Base-by-base conservation (phyloP, 2,888 invertebrate species). In the Gisinianus flammeolus region DNA sequence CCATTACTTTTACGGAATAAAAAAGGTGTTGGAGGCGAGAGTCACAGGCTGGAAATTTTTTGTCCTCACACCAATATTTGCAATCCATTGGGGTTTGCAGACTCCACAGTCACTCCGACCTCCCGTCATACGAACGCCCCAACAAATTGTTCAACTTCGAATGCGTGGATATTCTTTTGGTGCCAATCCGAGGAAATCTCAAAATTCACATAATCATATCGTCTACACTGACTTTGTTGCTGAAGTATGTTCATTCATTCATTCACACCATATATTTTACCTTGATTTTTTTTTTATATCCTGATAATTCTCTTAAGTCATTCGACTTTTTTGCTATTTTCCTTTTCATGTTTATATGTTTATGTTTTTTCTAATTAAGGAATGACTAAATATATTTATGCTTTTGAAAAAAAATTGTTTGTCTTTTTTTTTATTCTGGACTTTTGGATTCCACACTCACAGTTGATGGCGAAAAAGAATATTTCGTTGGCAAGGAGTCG, bases 1-100 rank as follows among this genome's bases (percentile, higher is more conserved):
- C 35, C 12, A 35, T n/a, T 5, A 35, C 35, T 35, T 44, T 44
- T 44, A 44, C 44, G 35, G 35, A 8, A 16, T 44, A 44, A 19
- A 44, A 12, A 44, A 95, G 95, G 95, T 95, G 54, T 95, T 95
- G 88, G 96, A 96, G 88, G 95, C 95, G 93, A 94, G 91, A 86
- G 91, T 95, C 35, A 92, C 94, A 67, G 95, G 95, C 8, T 96
- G 94, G 88, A 92, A 93, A 86, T 95, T 96, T 88, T 91, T 91
- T 85, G 95, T 96, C 0, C 89, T 96, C 16, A 93, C 95, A 0
- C 95, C 95, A 0, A 91, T 94, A 69, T 96, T 95, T 88, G 94
- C 95, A 0, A 93, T 93, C 73, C 96, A 96, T 86, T 95, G 95
- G 94, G 95, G 95, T 0, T 88, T 96, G 3, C 95, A 95, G 86